Evolutionary conservation across 2,888 invertebrate genomes (phyloP), one percentile per base, ranked within the genome.

Genomic region (Alcis repandata): DNA sequence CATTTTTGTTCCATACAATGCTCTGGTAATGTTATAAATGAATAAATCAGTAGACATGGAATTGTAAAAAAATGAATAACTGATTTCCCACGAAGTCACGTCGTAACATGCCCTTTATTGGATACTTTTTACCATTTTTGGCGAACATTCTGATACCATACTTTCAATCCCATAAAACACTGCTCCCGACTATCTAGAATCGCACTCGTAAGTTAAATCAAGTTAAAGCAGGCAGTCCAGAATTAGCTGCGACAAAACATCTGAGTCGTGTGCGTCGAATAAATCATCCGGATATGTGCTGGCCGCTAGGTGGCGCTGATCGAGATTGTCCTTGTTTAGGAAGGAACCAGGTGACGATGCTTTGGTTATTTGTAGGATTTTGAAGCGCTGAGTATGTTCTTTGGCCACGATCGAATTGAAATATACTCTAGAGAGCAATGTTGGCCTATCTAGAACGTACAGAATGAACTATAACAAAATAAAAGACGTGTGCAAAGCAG

Each of bases 231-330:
- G 40, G 9, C 58, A 71, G 67, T 75, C 74, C 75, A 76, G 79
- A 78, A 82, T 81, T 78, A 80, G 79, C 72, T 57, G 67, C 65
- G 72, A 74, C 73, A 75, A 73, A 73, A 71, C 74, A 70, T 61
- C 68, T 64, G 63, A 73, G 74, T 41, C 71, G 76, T 79, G 79
- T 80, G 81, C 71, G 71, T 76, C 73, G 81, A 78, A 87, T 87
- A 88, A 87, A 88, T 88, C 85, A 72, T 62, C 70, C 74, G 73
- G 85, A 87, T 88, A 86, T 81, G 82, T 83, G 77, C 69, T 67
- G 67, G 72, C 68, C 80, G 69, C 70, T 84, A 85, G 87, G 87
- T 85, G 87, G 83, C 79, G 83, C 76, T 77, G 59, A 84, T 85
- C 82, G 74, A 71, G 87, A 87, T 87, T 27, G 83, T 78, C 78